These are phyloP conservation scores for Parnassius apollo DNA, from an alignment of 2,888 invertebrate genomes.

Conservation along the genomic window DNA sequence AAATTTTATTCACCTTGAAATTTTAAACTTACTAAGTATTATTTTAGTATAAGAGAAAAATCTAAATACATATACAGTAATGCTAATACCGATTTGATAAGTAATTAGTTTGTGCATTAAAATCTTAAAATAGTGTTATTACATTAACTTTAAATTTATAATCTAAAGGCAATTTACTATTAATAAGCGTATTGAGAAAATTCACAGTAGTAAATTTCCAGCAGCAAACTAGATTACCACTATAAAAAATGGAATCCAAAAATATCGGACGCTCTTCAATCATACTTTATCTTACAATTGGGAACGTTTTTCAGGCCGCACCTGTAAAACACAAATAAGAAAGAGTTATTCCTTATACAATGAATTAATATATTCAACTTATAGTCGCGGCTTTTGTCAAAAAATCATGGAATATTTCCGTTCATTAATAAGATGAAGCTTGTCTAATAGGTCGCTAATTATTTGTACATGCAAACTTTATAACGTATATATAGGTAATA, in stretches of 20 bases:
- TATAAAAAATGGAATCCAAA: slow-evolving; percentile 69
- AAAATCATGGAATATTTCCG: too few species aligned
- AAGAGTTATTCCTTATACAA: background rate
- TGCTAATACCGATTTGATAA: slow-evolving; percentile 22
- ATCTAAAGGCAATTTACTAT: slow-evolving; percentile 56
- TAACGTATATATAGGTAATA: too few species aligned
- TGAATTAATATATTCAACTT: too few species aligned
- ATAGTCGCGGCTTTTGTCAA: too few species aligned
- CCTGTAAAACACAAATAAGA: slow-evolving; percentile 46
- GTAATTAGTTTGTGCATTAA: slow-evolving; percentile 28
- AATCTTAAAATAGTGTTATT: slow-evolving; percentile 26
- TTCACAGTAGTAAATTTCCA: slow-evolving; percentile 54
- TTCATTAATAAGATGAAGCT: too few species aligned
- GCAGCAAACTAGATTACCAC: slow-evolving; percentile 50
- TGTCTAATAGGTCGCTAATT: too few species aligned
- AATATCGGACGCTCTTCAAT: slow-evolving; percentile 59
- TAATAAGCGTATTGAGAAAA: slow-evolving; percentile 69
- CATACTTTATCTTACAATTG: slow-evolving; percentile 49
- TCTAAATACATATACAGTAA: slow-evolving; percentile 27
- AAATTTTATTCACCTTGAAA: too few species aligned
- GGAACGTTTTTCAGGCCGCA: slow-evolving; percentile 63
- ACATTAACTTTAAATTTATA: slow-evolving; percentile 33
- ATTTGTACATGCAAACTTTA: too few species aligned
- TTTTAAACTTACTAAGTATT: background rate
- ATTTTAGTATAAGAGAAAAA: background rate